phyloP scores from a whole-genome alignment of 2,888 invertebrate genomes.

The Epinotia bilunana region DNA sequence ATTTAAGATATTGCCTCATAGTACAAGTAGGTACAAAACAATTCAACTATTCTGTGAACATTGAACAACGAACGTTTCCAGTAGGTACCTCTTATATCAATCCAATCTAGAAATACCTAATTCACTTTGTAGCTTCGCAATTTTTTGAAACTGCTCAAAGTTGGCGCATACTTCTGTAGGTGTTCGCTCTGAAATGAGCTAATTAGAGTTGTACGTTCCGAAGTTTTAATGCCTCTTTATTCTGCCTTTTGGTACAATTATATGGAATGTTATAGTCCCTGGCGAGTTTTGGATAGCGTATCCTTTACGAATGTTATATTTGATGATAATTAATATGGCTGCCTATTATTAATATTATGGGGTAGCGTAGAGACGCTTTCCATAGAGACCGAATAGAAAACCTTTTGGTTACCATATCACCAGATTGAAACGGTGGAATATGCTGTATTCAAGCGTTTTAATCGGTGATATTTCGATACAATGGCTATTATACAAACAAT shows the following conservation, averaged over 20 bases:
- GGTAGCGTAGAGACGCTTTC: no score
- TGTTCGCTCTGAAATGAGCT: slow-evolving; percentile 8
- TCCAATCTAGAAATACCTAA: slow-evolving; percentile 19
- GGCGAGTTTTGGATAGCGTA: background rate
- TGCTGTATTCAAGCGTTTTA: no score
- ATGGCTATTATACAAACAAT: no score
- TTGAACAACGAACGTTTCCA: slow-evolving; percentile 5
- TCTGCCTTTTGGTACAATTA: slow-evolving; percentile 1
- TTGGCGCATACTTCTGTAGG: slow-evolving; percentile 18
- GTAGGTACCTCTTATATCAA: background rate
- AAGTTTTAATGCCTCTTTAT: slow-evolving; percentile 3
- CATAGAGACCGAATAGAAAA: no score
- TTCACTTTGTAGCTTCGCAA: slow-evolving; percentile 18
- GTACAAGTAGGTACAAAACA: background rate
- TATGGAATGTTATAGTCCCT: background rate
- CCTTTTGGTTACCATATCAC: no score
- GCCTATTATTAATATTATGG: no score
- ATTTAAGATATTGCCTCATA: background rate
- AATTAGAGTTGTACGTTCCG: slow-evolving; percentile 18
- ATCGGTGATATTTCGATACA: no score
- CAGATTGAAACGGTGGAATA: no score
- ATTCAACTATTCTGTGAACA: slow-evolving; percentile 12
- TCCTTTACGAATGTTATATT: background rate
- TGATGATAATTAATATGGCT: background rate
- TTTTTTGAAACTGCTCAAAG: slow-evolving; percentile 11